Conservation (phyloP, 2,797 vertebrate genomes). For the Trematomus bernacchii region DNA sequence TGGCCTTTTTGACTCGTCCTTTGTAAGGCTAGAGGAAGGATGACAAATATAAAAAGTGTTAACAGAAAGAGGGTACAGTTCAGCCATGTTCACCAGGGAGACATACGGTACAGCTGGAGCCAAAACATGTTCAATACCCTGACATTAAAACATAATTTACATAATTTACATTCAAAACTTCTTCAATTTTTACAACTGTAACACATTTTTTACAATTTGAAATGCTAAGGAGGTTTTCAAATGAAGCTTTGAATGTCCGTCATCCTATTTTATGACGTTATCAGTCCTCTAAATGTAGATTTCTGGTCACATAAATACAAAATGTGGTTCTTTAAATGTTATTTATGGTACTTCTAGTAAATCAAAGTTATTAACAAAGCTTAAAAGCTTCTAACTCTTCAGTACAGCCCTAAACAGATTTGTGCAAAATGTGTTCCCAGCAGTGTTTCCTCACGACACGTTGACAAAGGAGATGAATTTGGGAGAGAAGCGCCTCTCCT, state of each 20-base stretch:
- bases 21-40: slow-evolving; percentile 91
- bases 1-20: slow-evolving; percentile 99
- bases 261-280: too few relatives aligned
- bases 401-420: too few relatives aligned
- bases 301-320: too few relatives aligned
- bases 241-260: too few relatives aligned
- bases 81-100: background rate
- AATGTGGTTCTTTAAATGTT: too few relatives aligned
- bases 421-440: background rate
- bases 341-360: too few relatives aligned
- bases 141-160: background rate
- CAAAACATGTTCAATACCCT: too few relatives aligned
- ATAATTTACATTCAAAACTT: background rate
- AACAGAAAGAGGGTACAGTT: slow-evolving; percentile 14
- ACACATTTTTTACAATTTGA: too few relatives aligned
- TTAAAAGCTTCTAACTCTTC: too few relatives aligned
- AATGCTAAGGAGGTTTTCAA: too few relatives aligned
- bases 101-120: background rate
- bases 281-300: too few relatives aligned
- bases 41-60: background rate
- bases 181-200: background rate
- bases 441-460: slow-evolving; percentile 89
- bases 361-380: too few relatives aligned
- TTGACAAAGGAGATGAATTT: slow-evolving; percentile 98
- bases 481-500: slow-evolving; percentile 94